A percentile compares a stretch with the other conserved stretches of the same genome.
Evolutionary conservation across 2,888 invertebrate genomes (phyloP).

Genomic region (Drosophila stalkeri): DNA sequence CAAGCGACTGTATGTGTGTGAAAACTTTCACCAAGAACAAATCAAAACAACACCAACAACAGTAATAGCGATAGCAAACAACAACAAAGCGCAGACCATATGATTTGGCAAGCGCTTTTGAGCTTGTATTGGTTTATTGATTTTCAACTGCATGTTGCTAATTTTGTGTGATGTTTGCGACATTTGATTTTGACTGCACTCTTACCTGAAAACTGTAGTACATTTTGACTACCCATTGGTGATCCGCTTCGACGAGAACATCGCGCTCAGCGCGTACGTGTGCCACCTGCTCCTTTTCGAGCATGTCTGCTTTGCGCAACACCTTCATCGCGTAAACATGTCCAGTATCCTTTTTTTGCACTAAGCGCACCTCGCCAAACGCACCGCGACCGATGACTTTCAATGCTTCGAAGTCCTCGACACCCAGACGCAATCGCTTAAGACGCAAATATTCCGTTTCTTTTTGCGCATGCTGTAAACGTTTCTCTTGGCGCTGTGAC

Average conservation of each 20-base stretch:
- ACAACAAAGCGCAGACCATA: constrained; percentile 59
- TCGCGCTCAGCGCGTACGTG: constrained; percentile 99
- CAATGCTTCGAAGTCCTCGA: constrained; percentile 99
- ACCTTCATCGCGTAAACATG: constrained; percentile 99
- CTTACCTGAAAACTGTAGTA: constrained; percentile 96
- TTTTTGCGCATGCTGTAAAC: constrained; percentile 98
- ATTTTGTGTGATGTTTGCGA: not conserved
- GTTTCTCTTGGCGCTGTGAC: constrained; percentile 93
- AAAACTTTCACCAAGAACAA: constrained; percentile 76
- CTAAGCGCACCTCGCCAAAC: constrained; percentile 97
- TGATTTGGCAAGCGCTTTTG: constrained; percentile 71
- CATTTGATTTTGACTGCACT: not conserved
- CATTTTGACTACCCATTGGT: constrained; percentile 99
- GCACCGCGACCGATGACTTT: constrained; percentile 97
- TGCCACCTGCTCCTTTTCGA: constrained; percentile 99
- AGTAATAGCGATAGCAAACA: constrained; percentile 31
- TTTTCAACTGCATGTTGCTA: constrained; percentile 54
- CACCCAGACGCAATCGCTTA: constrained; percentile 97
- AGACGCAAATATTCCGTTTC: constrained; percentile 99
- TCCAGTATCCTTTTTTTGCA: constrained; percentile 99
- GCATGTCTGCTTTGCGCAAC: constrained; percentile 98
- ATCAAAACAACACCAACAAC: constrained; percentile 51
- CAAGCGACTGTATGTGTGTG: constrained; percentile 24
- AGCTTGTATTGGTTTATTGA: constrained; percentile 79
- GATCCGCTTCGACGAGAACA: constrained; percentile 99